phyloP scores from a whole-genome alignment of 2,113 vertebrate genomes.

The Cyanoramphus novaezelandiae region DNA sequence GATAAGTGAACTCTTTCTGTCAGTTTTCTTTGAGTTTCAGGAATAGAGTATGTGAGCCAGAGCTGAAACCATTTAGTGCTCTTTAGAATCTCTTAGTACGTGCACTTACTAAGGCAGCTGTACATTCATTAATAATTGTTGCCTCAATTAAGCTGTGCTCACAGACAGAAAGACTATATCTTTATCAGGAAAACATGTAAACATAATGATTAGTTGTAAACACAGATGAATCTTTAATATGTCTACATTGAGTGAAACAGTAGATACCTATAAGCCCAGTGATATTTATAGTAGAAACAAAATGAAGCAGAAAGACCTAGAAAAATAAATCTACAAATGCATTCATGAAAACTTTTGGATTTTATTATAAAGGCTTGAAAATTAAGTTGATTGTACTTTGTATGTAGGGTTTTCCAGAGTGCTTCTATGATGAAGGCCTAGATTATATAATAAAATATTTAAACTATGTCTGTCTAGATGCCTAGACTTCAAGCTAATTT shows the following conservation, averaged over 20 bases:
- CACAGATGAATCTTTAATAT: slow-evolving; percentile 56
- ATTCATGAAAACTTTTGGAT: neutral
- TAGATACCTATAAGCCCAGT: neutral
- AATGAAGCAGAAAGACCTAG: neutral
- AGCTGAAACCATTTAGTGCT: slow-evolving; percentile 62
- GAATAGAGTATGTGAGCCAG: slow-evolving; percentile 4
- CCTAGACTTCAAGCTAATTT: neutral
- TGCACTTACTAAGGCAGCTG: slow-evolving; percentile 61
- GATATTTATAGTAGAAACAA: slow-evolving; percentile 25
- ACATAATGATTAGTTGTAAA: slow-evolving; percentile 67
- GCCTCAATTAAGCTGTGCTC: slow-evolving; percentile 60
- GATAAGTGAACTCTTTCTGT: slow-evolving; percentile 61
- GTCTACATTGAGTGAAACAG: slow-evolving; percentile 49
- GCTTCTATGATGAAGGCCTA: neutral
- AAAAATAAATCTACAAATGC: neutral
- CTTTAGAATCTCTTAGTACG: slow-evolving; percentile 27
- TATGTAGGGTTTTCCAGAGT: neutral
- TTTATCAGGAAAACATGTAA: slow-evolving; percentile 63
- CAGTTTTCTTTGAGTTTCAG: slow-evolving; percentile 41
- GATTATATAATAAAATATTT: neutral
- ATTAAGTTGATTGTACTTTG: neutral
- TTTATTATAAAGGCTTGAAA: neutral
- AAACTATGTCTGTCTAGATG: neutral
- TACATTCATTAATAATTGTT: slow-evolving; percentile 75
- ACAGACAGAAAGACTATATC: slow-evolving; percentile 41